A percentile compares a stretch with the other conserved stretches of the same genome.
These are phyloP conservation scores for Hybognathus amarus DNA, from an alignment of 2,797 vertebrate genomes.

Conservation along the genomic window DNA sequence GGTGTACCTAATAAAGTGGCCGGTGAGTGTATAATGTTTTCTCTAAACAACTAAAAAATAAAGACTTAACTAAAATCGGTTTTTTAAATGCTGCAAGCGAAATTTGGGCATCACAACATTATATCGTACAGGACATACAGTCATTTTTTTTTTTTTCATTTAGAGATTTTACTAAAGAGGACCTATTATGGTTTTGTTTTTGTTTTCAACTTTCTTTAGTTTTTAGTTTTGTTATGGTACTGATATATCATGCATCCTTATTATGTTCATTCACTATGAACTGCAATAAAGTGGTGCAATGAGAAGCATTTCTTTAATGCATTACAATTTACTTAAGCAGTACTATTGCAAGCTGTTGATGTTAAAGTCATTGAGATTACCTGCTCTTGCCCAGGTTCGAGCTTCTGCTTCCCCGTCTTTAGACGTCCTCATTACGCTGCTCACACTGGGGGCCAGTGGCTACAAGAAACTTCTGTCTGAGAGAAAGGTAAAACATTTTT, in stretches of 20 bases:
- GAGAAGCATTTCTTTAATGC: neutral
- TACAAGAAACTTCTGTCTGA: conserved; percentile 91
- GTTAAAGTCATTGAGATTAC: conserved; percentile 11
- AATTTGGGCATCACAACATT: neutral
- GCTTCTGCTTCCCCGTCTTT: conserved; percentile 95
- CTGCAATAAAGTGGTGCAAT: neutral
- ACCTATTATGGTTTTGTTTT: no score
- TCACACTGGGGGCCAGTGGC: conserved; percentile 89
- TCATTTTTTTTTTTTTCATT: neutral
- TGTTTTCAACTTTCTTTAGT: no score
- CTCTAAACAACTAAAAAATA: neutral
- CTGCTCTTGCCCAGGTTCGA: conserved; percentile 80
- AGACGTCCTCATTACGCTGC: conserved; percentile 93
- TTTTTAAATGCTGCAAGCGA: neutral
- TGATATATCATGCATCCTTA: neutral
- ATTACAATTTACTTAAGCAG: neutral
- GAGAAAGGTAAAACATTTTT: conserved; percentile 83
- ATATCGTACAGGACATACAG: neutral
- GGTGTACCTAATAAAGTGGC: no score
- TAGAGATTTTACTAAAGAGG: neutral
- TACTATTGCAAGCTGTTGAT: neutral
- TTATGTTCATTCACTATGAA: neutral
- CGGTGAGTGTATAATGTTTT: neutral
- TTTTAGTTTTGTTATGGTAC: neutral
- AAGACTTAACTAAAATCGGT: neutral